Base-by-base conservation (phyloP, 1,140 invertebrate genomes). In the Sinella curviseta region DNA sequence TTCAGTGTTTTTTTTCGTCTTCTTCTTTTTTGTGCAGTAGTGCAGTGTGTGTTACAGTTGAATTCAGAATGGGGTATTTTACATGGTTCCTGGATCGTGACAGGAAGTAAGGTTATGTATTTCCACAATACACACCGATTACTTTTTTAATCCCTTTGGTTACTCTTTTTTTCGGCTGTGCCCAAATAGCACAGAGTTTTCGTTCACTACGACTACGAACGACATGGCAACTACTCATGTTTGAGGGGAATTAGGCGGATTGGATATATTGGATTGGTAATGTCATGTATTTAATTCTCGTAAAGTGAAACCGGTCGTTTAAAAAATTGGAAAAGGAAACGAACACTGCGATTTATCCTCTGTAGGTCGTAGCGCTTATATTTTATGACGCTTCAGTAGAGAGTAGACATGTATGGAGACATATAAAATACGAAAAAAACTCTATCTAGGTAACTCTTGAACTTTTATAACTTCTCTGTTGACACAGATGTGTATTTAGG, bases 61-160 rank as follows among this genome's bases (percentile, higher is more conserved):
- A n/a, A n/a, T n/a, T n/a, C n/a, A n/a, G n/a, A n/a, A 48, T 48
- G 20, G 39, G 8, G 39, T 26, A 60, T 60, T 14, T 60, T 14
- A 60, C 31, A 70, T 70, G 65, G 65, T 30, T 70, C 30, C 65
- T 70, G 65, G 65, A 70, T 70, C 65, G 65, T 70, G 65, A 70
- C 65, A 70, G 65, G 65, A 70, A 70, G 65, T 70, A 70, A 70
- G 65, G 28, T 70, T 31, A 60, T 4, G 26, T 33, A 33, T 70
- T 70, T 70, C 65, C 65, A 70, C 31, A 4, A 8, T 48, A 4
- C 39, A 48, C 17, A 17, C 39, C n/a, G n/a, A 48, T 48, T 48
- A 48, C 17, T 48, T 48, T 17, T 8, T 17, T 48, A 48, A 48
- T 8, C 39, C 4, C 17, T 48, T 48, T 17, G 39, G 4, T 48